A percentile compares a stretch with the other conserved stretches of the same genome.
Evolutionary conservation across 2,888 invertebrate species (phyloP).

Genomic region (Cerastoderma edule): DNA sequence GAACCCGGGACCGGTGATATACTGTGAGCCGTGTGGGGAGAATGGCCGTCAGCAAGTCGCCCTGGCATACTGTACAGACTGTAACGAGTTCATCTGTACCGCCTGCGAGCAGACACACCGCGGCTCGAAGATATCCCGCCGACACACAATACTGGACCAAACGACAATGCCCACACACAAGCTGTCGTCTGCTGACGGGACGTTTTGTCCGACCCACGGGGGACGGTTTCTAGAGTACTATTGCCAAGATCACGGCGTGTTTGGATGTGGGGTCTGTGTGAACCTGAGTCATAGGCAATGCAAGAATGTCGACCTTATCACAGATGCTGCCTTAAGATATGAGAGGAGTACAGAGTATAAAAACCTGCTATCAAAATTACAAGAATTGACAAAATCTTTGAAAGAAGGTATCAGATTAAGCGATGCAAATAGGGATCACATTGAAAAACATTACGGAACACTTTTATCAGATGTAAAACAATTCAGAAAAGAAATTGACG

Average conservation of each 20-base stretch:
- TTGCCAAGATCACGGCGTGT: constrained; percentile 1
- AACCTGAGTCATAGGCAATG: constrained; percentile 10
- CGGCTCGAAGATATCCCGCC: constrained; percentile 10
- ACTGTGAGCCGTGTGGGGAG: constrained; percentile 11
- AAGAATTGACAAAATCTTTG: background rate
- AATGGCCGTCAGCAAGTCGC: background rate
- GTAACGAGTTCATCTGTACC: constrained; percentile 17
- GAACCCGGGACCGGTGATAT: background rate
- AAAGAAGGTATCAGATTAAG: background rate
- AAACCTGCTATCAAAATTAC: background rate
- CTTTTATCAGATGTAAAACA: background rate
- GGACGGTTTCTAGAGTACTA: constrained; percentile 11
- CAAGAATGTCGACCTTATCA: constrained; percentile 1
- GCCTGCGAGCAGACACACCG: constrained; percentile 2
- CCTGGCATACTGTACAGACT: constrained; percentile 5
- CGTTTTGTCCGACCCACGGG: constrained; percentile 14
- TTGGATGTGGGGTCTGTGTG: constrained; percentile 14
- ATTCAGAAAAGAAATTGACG: constrained; percentile 4
- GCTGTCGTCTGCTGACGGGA: constrained; percentile 9
- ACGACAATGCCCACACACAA: constrained; percentile 9
- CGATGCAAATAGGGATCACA: background rate
- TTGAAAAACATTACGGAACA: background rate
- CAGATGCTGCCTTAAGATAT: constrained; percentile 8
- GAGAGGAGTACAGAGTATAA: background rate
- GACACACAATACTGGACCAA: constrained; percentile 8